These are phyloP conservation scores for Orius laevigatus DNA, from an alignment of 1,140 invertebrate genomes.

Conservation along the genomic window DNA sequence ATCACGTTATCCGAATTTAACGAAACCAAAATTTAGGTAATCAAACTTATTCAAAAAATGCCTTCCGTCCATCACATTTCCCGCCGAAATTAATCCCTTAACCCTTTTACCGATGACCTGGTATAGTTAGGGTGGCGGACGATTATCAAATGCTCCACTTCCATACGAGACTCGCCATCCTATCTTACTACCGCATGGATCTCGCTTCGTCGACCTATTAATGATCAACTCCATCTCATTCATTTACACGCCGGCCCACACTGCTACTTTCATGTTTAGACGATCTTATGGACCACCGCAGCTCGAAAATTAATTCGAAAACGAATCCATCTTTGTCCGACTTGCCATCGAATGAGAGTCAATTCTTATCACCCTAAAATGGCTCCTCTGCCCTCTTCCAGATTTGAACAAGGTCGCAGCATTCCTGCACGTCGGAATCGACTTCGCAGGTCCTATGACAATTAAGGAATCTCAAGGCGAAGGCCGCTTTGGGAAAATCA, in stretches of 20 bases:
- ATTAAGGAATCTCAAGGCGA: conserved; percentile 11
- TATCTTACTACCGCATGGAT: background rate
- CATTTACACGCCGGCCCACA: conserved; percentile 22
- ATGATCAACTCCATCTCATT: conserved; percentile 18
- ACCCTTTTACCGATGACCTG: background rate
- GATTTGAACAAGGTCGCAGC: conserved; percentile 10
- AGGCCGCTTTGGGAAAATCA: conserved; percentile 18
- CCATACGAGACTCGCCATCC: background rate
- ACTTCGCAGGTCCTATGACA: conserved; percentile 21
- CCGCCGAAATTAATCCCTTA: no score
- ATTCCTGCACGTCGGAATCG: conserved; percentile 17
- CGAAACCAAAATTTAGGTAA: background rate
- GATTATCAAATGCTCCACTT: background rate
- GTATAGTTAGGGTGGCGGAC: background rate
- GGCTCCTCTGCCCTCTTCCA: conserved; percentile 18
- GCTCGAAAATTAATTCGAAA: conserved; percentile 16
- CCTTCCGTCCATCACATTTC: background rate
- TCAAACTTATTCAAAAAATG: background rate
- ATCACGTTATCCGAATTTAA: background rate
- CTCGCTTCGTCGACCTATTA: conserved; percentile 16
- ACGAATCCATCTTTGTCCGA: conserved; percentile 21
- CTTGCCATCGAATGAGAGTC: conserved; percentile 16
- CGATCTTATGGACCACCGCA: conserved; percentile 24
- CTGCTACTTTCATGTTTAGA: conserved; percentile 21
- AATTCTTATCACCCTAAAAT: conserved; percentile 15